Evolutionary conservation across 2,113 vertebrate genomes (phyloP).

Genomic region (Loxodonta africana): DNA sequence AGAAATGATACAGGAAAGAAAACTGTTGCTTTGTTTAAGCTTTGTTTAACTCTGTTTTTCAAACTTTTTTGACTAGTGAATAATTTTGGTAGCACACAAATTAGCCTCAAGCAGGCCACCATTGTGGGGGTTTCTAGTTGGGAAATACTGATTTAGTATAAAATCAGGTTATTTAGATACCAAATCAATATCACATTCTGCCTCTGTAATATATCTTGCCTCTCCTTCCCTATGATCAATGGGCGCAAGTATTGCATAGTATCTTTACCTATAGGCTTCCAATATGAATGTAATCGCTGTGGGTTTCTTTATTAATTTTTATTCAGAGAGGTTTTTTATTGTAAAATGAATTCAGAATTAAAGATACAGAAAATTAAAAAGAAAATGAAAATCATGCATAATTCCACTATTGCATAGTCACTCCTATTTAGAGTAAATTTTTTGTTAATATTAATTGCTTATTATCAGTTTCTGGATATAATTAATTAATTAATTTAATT

Average conservation of each 20-base stretch:
- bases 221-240: neutral
- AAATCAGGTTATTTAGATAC: neutral
- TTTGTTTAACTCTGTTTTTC: conserved; percentile 31
- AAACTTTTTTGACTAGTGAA: conserved; percentile 21
- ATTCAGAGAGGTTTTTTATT: neutral
- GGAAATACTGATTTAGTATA: neutral
- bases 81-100: neutral
- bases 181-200: neutral
- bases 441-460: neutral
- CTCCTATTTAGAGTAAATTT: neutral
- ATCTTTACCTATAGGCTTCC: neutral
- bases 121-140: neutral
- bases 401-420: neutral
- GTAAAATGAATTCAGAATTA: neutral
- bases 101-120: neutral
- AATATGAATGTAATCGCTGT: neutral
- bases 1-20: neutral
- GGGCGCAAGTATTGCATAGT: neutral
- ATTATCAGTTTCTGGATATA: neutral
- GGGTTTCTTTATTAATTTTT: neutral
- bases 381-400: neutral
- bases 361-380: neutral
- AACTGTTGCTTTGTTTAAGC: conserved; percentile 60
- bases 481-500: neutral
- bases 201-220: neutral